Evolutionary conservation across 2,888 invertebrate species (phyloP).

Genomic region (Petrophora chlorosata): DNA sequence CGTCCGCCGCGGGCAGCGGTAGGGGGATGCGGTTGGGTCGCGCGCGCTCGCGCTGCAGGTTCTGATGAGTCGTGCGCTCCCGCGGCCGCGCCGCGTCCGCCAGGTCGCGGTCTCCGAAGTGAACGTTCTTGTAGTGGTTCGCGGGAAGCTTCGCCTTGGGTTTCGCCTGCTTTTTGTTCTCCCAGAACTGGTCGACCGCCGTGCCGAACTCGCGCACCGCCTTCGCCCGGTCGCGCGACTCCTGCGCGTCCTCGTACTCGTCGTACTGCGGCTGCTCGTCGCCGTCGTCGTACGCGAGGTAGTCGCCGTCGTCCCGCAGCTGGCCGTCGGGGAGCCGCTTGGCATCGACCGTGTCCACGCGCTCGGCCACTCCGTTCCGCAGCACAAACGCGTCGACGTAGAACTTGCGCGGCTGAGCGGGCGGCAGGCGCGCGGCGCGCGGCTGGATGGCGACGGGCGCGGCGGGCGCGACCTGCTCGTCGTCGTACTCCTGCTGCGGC

Average conservation of each 20-base stretch:
- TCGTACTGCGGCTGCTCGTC: conserved; percentile 54
- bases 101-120: conserved; percentile 70
- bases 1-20: conserved; percentile 49
- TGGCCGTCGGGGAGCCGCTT: conserved; percentile 44
- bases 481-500: conserved; percentile 31
- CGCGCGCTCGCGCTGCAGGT: conserved; percentile 51
- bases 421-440: conserved; percentile 66
- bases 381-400: conserved; percentile 77
- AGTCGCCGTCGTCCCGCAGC: conserved; percentile 56
- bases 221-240: conserved; percentile 62
- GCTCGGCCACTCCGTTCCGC: conserved; percentile 69
- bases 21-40: conserved; percentile 51
- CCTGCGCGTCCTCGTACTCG: conserved; percentile 73
- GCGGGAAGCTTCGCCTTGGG: conserved; percentile 47
- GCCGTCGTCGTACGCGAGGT: conserved; percentile 62
- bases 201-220: conserved; percentile 66
- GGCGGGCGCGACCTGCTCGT: conserved; percentile 46
- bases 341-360: conserved; percentile 69
- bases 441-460: conserved; percentile 66
- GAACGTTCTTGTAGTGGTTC: conserved; percentile 69
- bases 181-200: conserved; percentile 76
- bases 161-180: conserved; percentile 53
- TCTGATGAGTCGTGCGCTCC: conserved; percentile 50
- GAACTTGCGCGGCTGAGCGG: conserved; percentile 59
- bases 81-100: conserved; percentile 48